These are phyloP conservation scores for Pagetopsis macropterus DNA, from an alignment of 2,797 vertebrate genomes.

Conservation along the genomic window DNA sequence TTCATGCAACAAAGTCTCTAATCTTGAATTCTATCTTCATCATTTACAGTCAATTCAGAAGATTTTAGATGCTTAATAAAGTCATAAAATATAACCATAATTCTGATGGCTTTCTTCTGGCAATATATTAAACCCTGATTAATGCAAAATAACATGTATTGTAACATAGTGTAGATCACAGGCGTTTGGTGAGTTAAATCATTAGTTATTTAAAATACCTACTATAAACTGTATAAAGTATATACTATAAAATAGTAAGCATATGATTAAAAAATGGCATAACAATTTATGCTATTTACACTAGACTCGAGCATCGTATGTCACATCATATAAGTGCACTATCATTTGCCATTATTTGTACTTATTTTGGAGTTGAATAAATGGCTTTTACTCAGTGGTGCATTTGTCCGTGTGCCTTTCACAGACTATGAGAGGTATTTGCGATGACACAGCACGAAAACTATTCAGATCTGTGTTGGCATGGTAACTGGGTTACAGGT, in stretches of 20 bases:
- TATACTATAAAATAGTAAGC: neutral
- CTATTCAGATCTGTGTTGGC: constrained; percentile 52
- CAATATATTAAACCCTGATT: neutral
- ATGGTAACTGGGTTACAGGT: constrained; percentile 64
- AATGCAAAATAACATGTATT: neutral
- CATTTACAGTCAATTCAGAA: neutral
- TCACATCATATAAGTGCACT: neutral
- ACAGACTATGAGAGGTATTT: constrained; percentile 17
- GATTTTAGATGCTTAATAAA: neutral
- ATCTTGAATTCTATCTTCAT: neutral
- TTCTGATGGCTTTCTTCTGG: neutral
- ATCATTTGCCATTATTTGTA: neutral
- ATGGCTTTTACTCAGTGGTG: neutral
- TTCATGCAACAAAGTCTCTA: neutral
- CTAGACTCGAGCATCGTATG: neutral
- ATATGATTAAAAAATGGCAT: too few relatives aligned
- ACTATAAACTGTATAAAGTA: neutral
- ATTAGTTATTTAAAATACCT: neutral
- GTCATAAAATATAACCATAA: neutral
- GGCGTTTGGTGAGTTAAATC: neutral
- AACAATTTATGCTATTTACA: neutral
- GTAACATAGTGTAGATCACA: neutral
- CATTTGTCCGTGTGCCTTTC: constrained; percentile 4
- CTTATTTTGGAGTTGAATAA: neutral
- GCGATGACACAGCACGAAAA: constrained; percentile 49